Evolutionary conservation across 35 echinoderm and acorn worm genomes (phyloP).

Genomic region (Nesometra sesokonis): DNA sequence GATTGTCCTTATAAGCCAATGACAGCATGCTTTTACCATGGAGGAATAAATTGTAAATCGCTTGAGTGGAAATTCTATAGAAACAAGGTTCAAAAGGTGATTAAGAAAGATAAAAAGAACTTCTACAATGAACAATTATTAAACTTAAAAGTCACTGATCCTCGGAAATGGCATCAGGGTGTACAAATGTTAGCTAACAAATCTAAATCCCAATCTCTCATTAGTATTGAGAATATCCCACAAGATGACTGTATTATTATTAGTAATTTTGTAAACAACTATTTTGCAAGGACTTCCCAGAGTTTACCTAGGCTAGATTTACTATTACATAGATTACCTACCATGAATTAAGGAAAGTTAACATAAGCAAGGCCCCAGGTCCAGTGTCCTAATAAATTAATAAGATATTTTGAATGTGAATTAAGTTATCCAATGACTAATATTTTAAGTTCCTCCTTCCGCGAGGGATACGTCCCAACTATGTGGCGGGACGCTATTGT

Average conservation of each 20-base stretch:
- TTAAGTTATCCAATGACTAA: not conserved
- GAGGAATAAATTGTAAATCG: too few relatives aligned
- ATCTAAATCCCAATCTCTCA: not conserved
- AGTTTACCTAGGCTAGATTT: not conserved
- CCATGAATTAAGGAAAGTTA: not conserved
- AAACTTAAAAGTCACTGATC: not conserved
- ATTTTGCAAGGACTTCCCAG: not conserved
- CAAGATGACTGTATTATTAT: not conserved
- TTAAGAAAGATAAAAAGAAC: not conserved
- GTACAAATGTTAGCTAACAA: not conserved
- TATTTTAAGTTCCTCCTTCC: constrained; percentile 15
- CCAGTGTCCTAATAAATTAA: not conserved
- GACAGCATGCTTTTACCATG: too few relatives aligned
- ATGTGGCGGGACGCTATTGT: constrained; percentile 18
- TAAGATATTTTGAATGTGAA: constrained; percentile 15
- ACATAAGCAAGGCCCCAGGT: not conserved
- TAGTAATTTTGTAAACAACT: not conserved
- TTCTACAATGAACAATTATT: not conserved
- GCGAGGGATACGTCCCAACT: not conserved
- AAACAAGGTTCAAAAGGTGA: not conserved
- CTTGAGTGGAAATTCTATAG: not conserved
- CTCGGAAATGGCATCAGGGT: not conserved
- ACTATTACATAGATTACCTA: not conserved
- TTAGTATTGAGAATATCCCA: not conserved
- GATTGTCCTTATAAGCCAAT: too few relatives aligned